Percentiles rank a stretch among this genome's conserved stretches.
These are phyloP conservation scores for Colostygia pectinataria DNA, from an alignment of 2,888 invertebrate genomes.

Conservation along the genomic window DNA sequence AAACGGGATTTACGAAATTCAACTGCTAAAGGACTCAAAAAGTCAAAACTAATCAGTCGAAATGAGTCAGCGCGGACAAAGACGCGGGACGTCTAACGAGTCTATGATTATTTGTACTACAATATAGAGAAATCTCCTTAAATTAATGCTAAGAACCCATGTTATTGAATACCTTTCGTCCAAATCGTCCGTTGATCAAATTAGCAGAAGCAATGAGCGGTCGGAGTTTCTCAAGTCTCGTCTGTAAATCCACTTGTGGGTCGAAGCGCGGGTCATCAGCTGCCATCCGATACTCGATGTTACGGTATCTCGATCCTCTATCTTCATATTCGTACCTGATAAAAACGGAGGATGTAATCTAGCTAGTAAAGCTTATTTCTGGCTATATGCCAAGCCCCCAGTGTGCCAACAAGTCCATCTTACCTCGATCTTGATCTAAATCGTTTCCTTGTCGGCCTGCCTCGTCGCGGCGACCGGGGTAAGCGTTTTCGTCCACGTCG, in stretches of 20 bases:
- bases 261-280: conserved; percentile 80
- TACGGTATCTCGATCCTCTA: conserved; percentile 64
- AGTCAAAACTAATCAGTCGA: no score
- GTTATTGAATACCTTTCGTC: conserved; percentile 86
- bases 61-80: no score
- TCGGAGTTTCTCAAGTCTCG: conserved; percentile 72
- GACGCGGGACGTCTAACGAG: no score
- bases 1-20: neutral
- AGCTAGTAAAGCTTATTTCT: neutral
- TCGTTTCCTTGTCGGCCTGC: conserved; percentile 74
- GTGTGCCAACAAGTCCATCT: conserved; percentile 27
- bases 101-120: no score
- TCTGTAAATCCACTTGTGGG: conserved; percentile 73
- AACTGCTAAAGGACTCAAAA: no score
- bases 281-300: conserved; percentile 78
- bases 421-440: conserved; percentile 72
- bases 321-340: conserved; percentile 66
- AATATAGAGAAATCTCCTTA: no score
- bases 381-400: conserved; percentile 27
- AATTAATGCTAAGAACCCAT: no score
- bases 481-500: conserved; percentile 65
- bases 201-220: conserved; percentile 87
- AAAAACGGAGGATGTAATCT: conserved; percentile 7
- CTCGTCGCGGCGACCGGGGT: conserved; percentile 71
- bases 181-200: conserved; percentile 90